Evolutionary conservation across 2,113 vertebrate species (phyloP).

Genomic region (Gobius niger): DNA sequence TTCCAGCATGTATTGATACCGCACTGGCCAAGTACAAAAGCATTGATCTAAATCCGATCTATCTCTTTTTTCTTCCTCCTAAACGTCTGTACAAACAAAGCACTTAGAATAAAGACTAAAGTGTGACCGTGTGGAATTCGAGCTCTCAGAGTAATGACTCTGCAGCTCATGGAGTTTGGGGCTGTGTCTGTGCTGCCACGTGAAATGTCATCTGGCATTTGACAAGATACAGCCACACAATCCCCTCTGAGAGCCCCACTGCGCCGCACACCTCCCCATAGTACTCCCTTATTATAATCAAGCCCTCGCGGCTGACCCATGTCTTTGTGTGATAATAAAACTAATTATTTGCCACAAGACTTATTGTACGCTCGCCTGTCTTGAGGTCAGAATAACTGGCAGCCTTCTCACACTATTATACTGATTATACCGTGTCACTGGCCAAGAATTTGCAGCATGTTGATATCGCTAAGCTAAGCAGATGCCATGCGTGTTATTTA

Average conservation of each 20-base stretch:
- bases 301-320: constrained; percentile 68
- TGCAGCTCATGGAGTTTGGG: constrained; percentile 58
- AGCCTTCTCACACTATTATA: constrained; percentile 55
- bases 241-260: constrained; percentile 71
- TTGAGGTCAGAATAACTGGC: constrained; percentile 63
- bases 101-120: constrained; percentile 55
- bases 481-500: constrained; percentile 25
- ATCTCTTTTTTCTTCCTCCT: constrained; percentile 41
- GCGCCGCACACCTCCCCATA: constrained; percentile 69
- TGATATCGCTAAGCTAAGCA: constrained; percentile 38
- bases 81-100: constrained; percentile 68
- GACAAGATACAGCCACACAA: constrained; percentile 75
- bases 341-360: constrained; percentile 74
- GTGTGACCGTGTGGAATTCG: constrained; percentile 64
- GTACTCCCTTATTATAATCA: constrained; percentile 71
- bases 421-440: constrained; percentile 49
- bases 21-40: constrained; percentile 5
- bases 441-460: constrained; percentile 41
- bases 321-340: constrained; percentile 74
- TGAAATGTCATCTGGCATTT: constrained; percentile 79
- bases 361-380: constrained; percentile 57
- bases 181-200: constrained; percentile 74
- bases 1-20: constrained; percentile 34
- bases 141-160: constrained; percentile 67
- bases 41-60: constrained; percentile 57